A percentile compares a stretch with the other conserved stretches of the same genome.
These are phyloP conservation scores for Sebastes iracundus DNA, from an alignment of 2,797 vertebrate genomes.

Conservation along the genomic window DNA sequence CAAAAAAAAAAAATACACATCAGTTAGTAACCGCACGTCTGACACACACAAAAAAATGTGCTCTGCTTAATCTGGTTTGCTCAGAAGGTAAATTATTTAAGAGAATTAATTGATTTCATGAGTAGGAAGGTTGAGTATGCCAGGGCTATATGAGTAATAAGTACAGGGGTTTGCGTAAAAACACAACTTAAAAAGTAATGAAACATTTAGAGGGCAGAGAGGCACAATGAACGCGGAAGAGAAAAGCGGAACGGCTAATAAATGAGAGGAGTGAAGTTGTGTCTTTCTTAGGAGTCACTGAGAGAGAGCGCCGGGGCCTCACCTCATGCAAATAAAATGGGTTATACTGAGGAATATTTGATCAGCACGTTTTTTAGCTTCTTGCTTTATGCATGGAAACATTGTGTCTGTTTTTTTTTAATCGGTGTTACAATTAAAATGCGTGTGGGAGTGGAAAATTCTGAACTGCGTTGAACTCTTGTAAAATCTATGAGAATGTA, in stretches of 20 bases:
- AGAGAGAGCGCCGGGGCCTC: slow-evolving; percentile 52
- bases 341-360: slow-evolving; percentile 61
- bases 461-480: background rate
- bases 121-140: slow-evolving; percentile 84
- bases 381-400: slow-evolving; percentile 36
- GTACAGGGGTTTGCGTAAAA: slow-evolving; percentile 77
- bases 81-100: slow-evolving; percentile 86
- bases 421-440: slow-evolving; percentile 42
- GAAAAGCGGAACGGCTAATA: slow-evolving; percentile 76
- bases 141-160: slow-evolving; percentile 83
- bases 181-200: slow-evolving; percentile 87
- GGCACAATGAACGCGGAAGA: slow-evolving; percentile 72
- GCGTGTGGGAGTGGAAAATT: slow-evolving; percentile 1
- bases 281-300: slow-evolving; percentile 70
- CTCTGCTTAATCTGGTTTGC: slow-evolving; percentile 83
- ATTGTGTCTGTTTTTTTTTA: background rate
- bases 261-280: slow-evolving; percentile 76
- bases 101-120: slow-evolving; percentile 88
- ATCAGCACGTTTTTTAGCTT: slow-evolving; percentile 41
- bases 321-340: slow-evolving; percentile 66
- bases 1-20: slow-evolving; percentile 60
- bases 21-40: slow-evolving; percentile 71
- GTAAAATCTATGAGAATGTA: slow-evolving; percentile 13
- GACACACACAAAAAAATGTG: slow-evolving; percentile 74
- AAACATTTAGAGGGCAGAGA: slow-evolving; percentile 85